These are phyloP conservation scores for Clarias platycephalus DNA, from an alignment of 2,797 vertebrate genomes.

Conservation along the genomic window DNA sequence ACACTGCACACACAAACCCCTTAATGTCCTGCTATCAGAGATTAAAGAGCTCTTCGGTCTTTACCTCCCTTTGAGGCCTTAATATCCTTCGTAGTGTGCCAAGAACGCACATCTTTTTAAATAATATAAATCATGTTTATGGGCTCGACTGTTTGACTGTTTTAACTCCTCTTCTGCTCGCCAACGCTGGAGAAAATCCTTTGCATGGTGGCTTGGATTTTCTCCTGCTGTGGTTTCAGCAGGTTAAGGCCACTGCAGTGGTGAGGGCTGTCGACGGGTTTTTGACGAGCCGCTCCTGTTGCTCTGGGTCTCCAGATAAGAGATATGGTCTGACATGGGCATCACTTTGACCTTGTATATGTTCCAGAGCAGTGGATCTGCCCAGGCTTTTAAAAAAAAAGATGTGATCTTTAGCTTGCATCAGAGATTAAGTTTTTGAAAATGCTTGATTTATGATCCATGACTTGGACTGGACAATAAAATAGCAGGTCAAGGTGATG, in stretches of 20 bases:
- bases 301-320: slow-evolving; percentile 67
- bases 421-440: neutral
- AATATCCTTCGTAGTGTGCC: slow-evolving; percentile 71
- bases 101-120: slow-evolving; percentile 75
- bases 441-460: slow-evolving; percentile 8
- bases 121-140: slow-evolving; percentile 78
- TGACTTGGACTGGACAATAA: slow-evolving; percentile 35
- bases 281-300: slow-evolving; percentile 35
- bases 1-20: slow-evolving; percentile 43
- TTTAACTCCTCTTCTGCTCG: slow-evolving; percentile 65
- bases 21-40: slow-evolving; percentile 63
- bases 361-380: slow-evolving; percentile 42
- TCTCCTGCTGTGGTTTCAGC: slow-evolving; percentile 43
- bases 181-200: slow-evolving; percentile 69
- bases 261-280: slow-evolving; percentile 26
- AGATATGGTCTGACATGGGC: slow-evolving; percentile 68
- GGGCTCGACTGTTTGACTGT: slow-evolving; percentile 70
- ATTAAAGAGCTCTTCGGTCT: slow-evolving; percentile 75
- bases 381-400: slow-evolving; percentile 20
- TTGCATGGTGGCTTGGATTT: slow-evolving; percentile 56
- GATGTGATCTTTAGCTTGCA: slow-evolving; percentile 30
- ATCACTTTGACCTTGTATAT: slow-evolving; percentile 71
- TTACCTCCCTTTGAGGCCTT: slow-evolving; percentile 70
- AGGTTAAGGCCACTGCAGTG: slow-evolving; percentile 39
- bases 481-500: slow-evolving; percentile 59